Evolutionary conservation across 1,140 invertebrate species (phyloP).

Genomic region (Himalopsyche phryganea): DNA sequence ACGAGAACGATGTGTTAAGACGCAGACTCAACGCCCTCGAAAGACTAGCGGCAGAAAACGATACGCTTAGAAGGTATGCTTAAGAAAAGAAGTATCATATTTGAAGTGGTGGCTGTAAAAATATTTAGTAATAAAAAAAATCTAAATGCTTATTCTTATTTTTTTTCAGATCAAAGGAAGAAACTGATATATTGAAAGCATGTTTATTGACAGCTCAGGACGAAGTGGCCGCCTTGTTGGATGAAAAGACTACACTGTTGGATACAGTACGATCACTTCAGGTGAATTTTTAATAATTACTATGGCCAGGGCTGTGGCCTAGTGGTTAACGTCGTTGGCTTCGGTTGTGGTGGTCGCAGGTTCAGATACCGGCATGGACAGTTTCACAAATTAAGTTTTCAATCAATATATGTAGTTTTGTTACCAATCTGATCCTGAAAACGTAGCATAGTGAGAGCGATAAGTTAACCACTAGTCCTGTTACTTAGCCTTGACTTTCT

Average conservation of each 20-base stretch:
- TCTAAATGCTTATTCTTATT: no score
- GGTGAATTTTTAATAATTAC: constrained; percentile 41
- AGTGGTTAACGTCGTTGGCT: neutral
- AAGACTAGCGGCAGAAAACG: constrained; percentile 29
- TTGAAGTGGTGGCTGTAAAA: neutral
- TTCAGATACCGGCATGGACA: no score
- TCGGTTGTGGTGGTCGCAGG: no score
- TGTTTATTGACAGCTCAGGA: constrained; percentile 64
- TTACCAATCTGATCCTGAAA: no score
- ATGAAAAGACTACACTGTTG: constrained; percentile 70
- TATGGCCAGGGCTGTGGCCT: neutral
- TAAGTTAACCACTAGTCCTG: no score
- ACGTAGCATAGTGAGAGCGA: no score
- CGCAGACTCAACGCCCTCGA: constrained; percentile 29
- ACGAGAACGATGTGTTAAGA: constrained; percentile 28
- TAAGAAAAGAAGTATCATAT: no score
- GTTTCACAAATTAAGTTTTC: no score
- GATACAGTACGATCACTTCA: constrained; percentile 64
- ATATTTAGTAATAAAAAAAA: constrained; percentile 1
- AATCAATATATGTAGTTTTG: no score
- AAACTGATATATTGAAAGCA: constrained; percentile 57
- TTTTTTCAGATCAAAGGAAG: constrained; percentile 57
- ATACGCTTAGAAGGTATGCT: constrained; percentile 28
- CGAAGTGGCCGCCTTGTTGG: constrained; percentile 63
- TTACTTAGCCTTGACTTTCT: no score